Evolutionary conservation across 2,113 vertebrate species (phyloP).

Genomic region (Chelonoidis abingdonii): DNA sequence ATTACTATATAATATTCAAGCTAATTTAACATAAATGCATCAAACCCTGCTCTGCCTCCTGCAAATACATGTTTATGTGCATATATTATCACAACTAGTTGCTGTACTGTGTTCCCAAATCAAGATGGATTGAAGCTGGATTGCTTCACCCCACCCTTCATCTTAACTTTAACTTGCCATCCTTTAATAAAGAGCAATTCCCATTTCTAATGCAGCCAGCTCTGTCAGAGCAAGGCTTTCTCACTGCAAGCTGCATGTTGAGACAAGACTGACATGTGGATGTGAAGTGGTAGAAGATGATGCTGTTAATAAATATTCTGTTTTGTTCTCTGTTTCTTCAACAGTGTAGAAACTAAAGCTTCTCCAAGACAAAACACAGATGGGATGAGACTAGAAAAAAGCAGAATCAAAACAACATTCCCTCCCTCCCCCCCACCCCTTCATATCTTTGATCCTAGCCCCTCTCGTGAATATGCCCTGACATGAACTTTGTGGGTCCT

Average conservation of each 20-base stretch:
- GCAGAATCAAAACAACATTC: neutral
- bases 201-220: neutral
- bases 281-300: neutral
- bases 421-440: neutral
- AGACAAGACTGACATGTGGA: neutral
- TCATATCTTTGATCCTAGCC: neutral
- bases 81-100: neutral
- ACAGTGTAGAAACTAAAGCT: neutral
- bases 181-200: conserved; percentile 20
- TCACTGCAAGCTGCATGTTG: neutral
- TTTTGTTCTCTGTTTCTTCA: neutral
- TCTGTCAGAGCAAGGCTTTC: neutral
- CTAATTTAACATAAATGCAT: conserved; percentile 4
- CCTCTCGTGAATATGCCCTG: neutral
- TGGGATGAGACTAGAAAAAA: neutral
- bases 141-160: neutral
- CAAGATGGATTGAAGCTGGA: conserved; percentile 18
- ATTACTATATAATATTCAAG: neutral
- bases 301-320: neutral
- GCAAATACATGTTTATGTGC: neutral
- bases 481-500: neutral
- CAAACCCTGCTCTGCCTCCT: neutral
- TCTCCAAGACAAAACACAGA: neutral
- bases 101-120: conserved; percentile 18
- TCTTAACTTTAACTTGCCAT: neutral